These are phyloP conservation scores for Atta cephalotes DNA, from an alignment of 1,140 invertebrate species.

Conservation along the genomic window DNA sequence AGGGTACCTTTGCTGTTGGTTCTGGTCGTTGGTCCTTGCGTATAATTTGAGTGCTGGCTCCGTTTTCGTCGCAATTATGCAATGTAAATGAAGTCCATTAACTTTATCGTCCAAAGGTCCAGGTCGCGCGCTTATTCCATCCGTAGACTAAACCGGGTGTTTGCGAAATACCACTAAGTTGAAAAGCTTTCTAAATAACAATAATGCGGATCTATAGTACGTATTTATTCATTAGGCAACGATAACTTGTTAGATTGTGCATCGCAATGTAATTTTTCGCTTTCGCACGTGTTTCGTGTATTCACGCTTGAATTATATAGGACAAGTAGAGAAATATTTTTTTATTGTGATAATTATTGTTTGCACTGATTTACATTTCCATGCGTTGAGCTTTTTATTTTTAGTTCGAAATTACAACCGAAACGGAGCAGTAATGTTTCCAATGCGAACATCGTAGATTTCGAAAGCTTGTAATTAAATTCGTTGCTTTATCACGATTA, in stretches of 20 bases:
- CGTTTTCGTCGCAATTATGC: slow-evolving; percentile 69
- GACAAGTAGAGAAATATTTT: background rate
- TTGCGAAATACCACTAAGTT: slow-evolving; percentile 79
- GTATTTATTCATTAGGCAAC: background rate
- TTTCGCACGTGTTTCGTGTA: slow-evolving; percentile 39
- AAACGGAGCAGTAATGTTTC: slow-evolving; percentile 20
- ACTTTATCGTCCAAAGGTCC: slow-evolving; percentile 69
- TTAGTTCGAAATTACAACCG: slow-evolving; percentile 41
- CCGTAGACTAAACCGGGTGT: slow-evolving; percentile 65
- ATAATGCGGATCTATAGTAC: background rate
- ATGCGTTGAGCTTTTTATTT: slow-evolving; percentile 30
- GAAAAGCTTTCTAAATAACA: slow-evolving; percentile 46
- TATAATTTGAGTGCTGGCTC: slow-evolving; percentile 57
- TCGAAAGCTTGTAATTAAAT: slow-evolving; percentile 57
- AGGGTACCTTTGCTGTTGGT: slow-evolving; percentile 13
- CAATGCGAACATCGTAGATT: slow-evolving; percentile 39
- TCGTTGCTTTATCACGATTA: slow-evolving; percentile 54
- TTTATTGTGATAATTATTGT: background rate
- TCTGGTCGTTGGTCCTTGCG: slow-evolving; percentile 54
- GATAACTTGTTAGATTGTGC: background rate
- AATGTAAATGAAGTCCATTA: slow-evolving; percentile 77
- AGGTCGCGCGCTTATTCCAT: slow-evolving; percentile 43
- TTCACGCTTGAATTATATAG: slow-evolving; percentile 47
- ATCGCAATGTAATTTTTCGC: slow-evolving; percentile 25
- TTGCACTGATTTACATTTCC: slow-evolving; percentile 7